Percentiles rank a stretch among this genome's conserved stretches.
Conservation (phyloP, 2,797 vertebrate genomes). For the Falco rusticolus region DNA sequence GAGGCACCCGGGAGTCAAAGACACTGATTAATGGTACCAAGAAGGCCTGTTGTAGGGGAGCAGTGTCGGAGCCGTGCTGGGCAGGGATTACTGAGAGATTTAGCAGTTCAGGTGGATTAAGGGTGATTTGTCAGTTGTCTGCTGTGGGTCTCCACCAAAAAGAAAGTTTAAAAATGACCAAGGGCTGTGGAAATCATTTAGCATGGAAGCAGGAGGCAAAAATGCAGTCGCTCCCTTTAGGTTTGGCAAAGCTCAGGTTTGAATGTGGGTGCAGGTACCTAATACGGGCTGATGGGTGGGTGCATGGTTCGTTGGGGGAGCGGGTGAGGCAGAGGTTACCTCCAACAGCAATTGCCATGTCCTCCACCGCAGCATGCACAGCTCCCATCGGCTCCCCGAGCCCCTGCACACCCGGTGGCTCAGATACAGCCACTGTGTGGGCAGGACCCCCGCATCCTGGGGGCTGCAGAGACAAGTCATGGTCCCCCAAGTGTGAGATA, state of each 20-base stretch:
- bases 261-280: background rate
- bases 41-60: background rate
- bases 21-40: conserved; percentile 11
- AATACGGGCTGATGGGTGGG: accelerated
- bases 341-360: background rate
- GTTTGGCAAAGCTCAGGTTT: background rate
- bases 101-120: conserved; percentile 41
- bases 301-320: background rate
- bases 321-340: background rate
- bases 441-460: accelerated
- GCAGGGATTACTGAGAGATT: conserved; percentile 6
- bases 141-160: background rate
- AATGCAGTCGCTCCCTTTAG: accelerated
- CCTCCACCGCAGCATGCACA: background rate
- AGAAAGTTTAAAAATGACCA: background rate
- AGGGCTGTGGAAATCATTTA: background rate
- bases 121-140: conserved; percentile 17
- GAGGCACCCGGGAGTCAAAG: background rate
- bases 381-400: background rate
- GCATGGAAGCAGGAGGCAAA: background rate
- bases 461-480: background rate
- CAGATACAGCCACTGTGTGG: background rate
- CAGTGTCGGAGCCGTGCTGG: background rate
- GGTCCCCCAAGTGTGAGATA: accelerated
- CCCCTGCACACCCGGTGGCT: background rate